Evolutionary conservation across 2,113 vertebrate species (phyloP).

Genomic region (Hippotragus niger): DNA sequence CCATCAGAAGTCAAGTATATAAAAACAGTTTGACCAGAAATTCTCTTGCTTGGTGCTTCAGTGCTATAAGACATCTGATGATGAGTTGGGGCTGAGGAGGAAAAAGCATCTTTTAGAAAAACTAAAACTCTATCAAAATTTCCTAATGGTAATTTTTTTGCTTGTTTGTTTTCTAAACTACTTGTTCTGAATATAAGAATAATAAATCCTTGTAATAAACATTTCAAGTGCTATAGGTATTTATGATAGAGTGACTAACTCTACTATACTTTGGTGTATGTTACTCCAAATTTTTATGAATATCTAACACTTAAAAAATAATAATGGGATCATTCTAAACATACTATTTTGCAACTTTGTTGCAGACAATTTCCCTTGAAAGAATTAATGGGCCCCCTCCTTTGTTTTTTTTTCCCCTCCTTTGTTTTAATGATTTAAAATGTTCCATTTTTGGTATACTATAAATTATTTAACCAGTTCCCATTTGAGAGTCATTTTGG

Average conservation of each 20-base stretch:
- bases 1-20: not conserved
- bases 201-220: not conserved
- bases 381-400: not conserved
- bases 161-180: not conserved
- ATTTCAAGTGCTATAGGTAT: not conserved
- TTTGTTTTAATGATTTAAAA: conserved; percentile 8
- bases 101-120: not conserved
- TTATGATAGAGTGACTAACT: not conserved
- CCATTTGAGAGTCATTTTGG: not conserved
- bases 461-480: not conserved
- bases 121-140: not conserved
- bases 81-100: not conserved
- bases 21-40: not conserved
- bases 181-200: not conserved
- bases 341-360: not conserved
- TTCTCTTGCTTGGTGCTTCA: not conserved
- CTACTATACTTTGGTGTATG: not conserved
- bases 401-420: not conserved
- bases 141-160: not conserved
- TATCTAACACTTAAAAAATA: not conserved
- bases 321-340: not conserved
- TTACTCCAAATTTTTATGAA: not conserved
- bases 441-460: not conserved
- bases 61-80: not conserved
- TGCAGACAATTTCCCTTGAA: not conserved